A percentile compares a stretch with the other conserved stretches of the same genome.
These are phyloP conservation scores for Anastrepha obliqua DNA, from an alignment of 1,140 invertebrate species.

Conservation along the genomic window DNA sequence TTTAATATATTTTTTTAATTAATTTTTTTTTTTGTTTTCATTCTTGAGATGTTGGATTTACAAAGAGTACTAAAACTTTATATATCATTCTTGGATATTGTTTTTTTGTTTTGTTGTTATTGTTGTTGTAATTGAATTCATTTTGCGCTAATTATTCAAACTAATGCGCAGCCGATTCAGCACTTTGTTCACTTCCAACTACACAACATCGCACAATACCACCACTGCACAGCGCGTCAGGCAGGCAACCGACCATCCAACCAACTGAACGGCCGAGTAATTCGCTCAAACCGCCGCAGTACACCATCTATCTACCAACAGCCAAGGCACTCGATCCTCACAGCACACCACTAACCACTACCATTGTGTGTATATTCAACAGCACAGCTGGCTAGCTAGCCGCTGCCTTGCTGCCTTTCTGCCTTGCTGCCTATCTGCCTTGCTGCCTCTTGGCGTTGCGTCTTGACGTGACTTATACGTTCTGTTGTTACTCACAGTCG, in stretches of 20 bases:
- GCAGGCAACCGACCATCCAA: conserved; percentile 30
- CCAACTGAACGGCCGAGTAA: conserved; percentile 15
- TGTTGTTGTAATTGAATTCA: not conserved
- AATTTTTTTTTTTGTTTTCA: not conserved
- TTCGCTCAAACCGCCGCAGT: not conserved
- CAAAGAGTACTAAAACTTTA: not conserved
- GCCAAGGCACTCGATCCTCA: conserved; percentile 19
- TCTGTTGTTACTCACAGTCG: conserved; percentile 53
- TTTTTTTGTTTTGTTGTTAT: conserved; percentile 1
- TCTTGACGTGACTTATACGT: conserved; percentile 8
- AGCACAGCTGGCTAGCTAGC: not conserved
- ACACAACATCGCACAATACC: not conserved
- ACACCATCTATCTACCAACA: not conserved
- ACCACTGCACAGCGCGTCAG: conserved; percentile 7
- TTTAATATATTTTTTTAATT: no score
- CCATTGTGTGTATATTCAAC: not conserved
- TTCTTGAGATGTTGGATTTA: no score
- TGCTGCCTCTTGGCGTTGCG: conserved; percentile 33
- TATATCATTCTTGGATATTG: not conserved
- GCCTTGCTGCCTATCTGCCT: not conserved
- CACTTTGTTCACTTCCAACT: conserved; percentile 30
- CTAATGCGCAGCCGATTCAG: conserved; percentile 43
- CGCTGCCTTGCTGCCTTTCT: not conserved
- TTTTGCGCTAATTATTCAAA: conserved; percentile 41
- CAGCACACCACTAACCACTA: not conserved